Base-by-base conservation (phyloP, 1,140 invertebrate genomes). In the Pentalonia nigronervosa region DNA sequence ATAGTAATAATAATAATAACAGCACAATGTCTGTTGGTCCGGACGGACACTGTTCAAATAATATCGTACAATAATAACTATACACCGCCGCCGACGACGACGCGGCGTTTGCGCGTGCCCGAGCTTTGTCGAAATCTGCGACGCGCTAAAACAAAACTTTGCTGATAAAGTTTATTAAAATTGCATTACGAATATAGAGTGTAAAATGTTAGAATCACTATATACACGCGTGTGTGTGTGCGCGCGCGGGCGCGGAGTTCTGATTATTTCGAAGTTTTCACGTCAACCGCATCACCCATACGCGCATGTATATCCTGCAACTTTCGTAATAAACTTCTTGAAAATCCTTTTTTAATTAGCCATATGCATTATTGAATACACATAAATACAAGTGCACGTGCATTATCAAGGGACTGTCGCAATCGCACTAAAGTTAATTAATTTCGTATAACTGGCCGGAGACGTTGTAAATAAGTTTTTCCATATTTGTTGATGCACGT, bases 111-210 rank as follows among this genome's bases (percentile, higher is more conserved):
- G 3, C 14, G 34, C 83, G 3, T 6, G 6, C 50, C 20, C 17
- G n/a, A 76, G 60, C 30, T 76, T 76, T n/a, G 14, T 76, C 14
- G 60, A 76, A 76, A n/a, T 76, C 60, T 76, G 14, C 11, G 60
- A 76, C 23, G 11, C 14, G 21, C 36, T 89, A 36, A 36, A 53
- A 89, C 48, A 36, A 50, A 50, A 53, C 48, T 53, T 89, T 50
- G 30, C 6, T 30, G 48, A 25, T n/a, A 48, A 87, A 87, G 86
- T n/a, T 48, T 47, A 47, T 87, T 87, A 87, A 87, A 47, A 87
- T 87, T 87, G 84, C 45, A 87, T 87, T 87, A 87, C 84, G 30
- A 87, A 87, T 47, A 87, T 47, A 87, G 23, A 47, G 45, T 87
- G 30, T 87, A 87, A n/a, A 30, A 41, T 87, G 45, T 47, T 30